Percentiles rank a stretch among this genome's conserved stretches.
These are phyloP conservation scores for Chydorus sphaericus DNA, from an alignment of 2,888 invertebrate species.

Conservation along the genomic window DNA sequence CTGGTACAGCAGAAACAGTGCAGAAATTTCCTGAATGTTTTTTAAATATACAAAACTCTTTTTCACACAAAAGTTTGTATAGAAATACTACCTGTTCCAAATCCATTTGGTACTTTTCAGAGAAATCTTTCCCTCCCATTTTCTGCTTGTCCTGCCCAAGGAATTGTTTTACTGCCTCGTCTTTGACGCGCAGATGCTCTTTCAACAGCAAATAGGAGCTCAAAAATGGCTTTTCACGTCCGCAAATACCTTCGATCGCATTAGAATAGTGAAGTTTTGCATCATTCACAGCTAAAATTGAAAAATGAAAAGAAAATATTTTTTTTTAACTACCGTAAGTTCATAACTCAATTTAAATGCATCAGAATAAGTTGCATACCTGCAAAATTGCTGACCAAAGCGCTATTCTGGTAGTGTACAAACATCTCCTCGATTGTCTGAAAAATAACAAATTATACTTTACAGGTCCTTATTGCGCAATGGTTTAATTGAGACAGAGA, in stretches of 20 bases:
- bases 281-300: conserved; percentile 58
- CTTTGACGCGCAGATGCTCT: conserved; percentile 65
- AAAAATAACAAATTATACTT: too few relatives aligned
- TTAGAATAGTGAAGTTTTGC: conserved; percentile 80
- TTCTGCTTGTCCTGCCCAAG: conserved; percentile 75
- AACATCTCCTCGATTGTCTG: too few relatives aligned
- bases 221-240: conserved; percentile 86
- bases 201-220: conserved; percentile 66
- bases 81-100: conserved; percentile 45
- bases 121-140: conserved; percentile 98
- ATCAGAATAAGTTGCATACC: too few relatives aligned
- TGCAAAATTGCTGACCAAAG: too few relatives aligned
- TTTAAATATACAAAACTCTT: neutral
- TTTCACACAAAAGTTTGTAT: neutral
- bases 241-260: conserved; percentile 91
- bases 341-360: too few relatives aligned
- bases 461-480: too few relatives aligned
- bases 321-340: too few relatives aligned
- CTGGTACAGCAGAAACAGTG: conserved; percentile 70
- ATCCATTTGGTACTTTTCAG: conserved; percentile 68
- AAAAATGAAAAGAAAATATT: neutral
- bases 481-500: too few relatives aligned
- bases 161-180: conserved; percentile 62
- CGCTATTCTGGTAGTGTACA: too few relatives aligned
- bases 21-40: conserved; percentile 59